Percentiles rank a stretch among this genome's conserved stretches.
These are phyloP conservation scores for Globodera ellingtonae DNA, from an alignment of 1,140 invertebrate genomes.

Conservation along the genomic window DNA sequence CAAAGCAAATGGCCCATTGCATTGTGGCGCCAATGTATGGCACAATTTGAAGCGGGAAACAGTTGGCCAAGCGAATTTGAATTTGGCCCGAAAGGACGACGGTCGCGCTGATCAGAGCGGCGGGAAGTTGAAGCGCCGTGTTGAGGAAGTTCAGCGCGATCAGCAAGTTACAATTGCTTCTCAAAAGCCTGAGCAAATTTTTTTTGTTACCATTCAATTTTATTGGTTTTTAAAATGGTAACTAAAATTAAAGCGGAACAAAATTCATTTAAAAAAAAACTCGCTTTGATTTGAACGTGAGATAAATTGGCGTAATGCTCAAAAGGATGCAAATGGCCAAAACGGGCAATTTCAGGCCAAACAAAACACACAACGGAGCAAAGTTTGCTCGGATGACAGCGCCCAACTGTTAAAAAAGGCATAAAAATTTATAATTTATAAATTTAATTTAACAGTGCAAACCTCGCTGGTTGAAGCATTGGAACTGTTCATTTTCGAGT, in stretches of 20 bases:
- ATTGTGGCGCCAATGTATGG: not conserved
- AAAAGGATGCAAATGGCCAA: not conserved
- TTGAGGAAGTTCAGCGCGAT: not conserved
- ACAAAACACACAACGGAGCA: not conserved
- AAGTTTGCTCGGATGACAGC: not conserved
- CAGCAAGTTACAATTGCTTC: not conserved
- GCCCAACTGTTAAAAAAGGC: not conserved
- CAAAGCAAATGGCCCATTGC: not conserved
- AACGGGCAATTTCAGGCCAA: not conserved
- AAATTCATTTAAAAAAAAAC: not conserved
- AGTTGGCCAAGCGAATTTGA: slow-evolving; percentile 1
- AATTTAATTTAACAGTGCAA: too few species aligned
- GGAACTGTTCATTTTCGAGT: too few species aligned
- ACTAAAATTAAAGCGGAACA: not conserved
- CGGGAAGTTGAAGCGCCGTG: not conserved
- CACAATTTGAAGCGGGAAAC: not conserved
- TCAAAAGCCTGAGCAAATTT: not conserved
- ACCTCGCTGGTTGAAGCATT: too few species aligned
- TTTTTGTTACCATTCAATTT: too few species aligned
- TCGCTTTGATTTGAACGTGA: not conserved
- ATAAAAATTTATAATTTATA: not conserved
- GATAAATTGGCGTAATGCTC: slow-evolving; percentile 1
- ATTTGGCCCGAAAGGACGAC: not conserved
- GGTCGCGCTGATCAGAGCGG: not conserved
- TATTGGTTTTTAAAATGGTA: not conserved